Conservation (phyloP, 1,140 invertebrate species). For the Holcopasites calliopsidis region DNA sequence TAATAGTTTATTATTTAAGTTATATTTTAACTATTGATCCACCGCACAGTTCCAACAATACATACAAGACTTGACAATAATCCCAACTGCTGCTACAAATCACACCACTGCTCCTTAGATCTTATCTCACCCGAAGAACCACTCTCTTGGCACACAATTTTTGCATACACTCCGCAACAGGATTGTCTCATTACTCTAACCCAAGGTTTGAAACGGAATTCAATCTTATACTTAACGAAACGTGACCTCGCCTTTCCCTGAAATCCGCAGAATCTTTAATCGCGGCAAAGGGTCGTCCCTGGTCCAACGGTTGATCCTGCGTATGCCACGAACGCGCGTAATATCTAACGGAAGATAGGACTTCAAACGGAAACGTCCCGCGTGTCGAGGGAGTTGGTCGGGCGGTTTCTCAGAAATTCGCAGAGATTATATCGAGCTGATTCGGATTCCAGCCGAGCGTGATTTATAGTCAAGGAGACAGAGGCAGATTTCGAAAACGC, state of each 20-base stretch:
- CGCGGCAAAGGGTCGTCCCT: not conserved
- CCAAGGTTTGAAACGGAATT: not conserved
- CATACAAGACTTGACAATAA: too few species aligned
- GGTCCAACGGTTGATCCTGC: not conserved
- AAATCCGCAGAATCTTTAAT: slow-evolving; percentile 8
- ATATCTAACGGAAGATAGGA: slow-evolving; percentile 14
- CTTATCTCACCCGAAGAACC: too few species aligned
- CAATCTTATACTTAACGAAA: not conserved
- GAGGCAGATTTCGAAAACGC: slow-evolving; percentile 8
- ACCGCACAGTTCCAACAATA: too few species aligned
- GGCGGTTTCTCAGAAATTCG: not conserved
- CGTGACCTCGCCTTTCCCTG: too few species aligned
- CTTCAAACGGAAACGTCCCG: slow-evolving; percentile 8
- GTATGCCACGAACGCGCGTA: not conserved
- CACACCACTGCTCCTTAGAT: too few species aligned
- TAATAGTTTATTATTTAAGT: too few species aligned
- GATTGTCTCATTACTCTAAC: too few species aligned
- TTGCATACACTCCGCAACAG: not conserved
- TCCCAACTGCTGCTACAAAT: too few species aligned
- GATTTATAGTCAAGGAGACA: slow-evolving; percentile 14
- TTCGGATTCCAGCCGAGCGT: slow-evolving; percentile 19
- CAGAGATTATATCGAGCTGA: slow-evolving; percentile 36
- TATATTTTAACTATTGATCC: too few species aligned
- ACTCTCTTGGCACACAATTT: too few species aligned
- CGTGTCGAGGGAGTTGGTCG: not conserved